Evolutionary conservation across 2,888 invertebrate genomes (phyloP).

Genomic region (Phymatocera aterrima): DNA sequence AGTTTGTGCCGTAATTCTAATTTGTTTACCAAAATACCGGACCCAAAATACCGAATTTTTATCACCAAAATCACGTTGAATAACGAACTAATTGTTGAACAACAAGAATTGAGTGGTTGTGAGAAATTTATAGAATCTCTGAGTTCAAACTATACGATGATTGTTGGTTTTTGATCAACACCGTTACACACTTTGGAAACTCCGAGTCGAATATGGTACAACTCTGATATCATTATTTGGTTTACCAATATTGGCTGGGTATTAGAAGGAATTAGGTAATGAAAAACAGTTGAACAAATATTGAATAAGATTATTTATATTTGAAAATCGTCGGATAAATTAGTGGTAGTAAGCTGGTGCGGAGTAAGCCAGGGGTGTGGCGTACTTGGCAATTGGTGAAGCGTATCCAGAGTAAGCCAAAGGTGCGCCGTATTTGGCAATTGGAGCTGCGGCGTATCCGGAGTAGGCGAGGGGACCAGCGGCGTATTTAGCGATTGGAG

Average conservation of each 20-base stretch:
- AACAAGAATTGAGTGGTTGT: too few species aligned
- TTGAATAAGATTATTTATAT: constrained; percentile 27
- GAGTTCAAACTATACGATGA: too few species aligned
- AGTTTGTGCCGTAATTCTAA: too few species aligned
- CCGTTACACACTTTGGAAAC: too few species aligned
- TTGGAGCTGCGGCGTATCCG: constrained; percentile 53
- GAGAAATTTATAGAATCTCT: too few species aligned
- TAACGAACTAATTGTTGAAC: too few species aligned
- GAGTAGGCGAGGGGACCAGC: constrained; percentile 60
- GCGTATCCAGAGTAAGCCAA: constrained; percentile 59
- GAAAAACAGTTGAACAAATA: not conserved
- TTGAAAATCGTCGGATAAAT: constrained; percentile 26
- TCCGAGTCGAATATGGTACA: not conserved
- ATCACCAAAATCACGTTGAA: too few species aligned
- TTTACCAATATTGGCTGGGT: not conserved
- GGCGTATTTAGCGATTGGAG: constrained; percentile 47
- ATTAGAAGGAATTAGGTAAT: not conserved
- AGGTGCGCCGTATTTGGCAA: constrained; percentile 57
- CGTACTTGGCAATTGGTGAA: constrained; percentile 42
- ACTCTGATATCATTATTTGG: not conserved
- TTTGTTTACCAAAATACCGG: too few species aligned
- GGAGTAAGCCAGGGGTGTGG: constrained; percentile 32
- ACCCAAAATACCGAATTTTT: too few species aligned
- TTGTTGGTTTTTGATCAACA: too few species aligned
- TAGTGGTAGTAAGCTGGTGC: constrained; percentile 41